Base-by-base conservation (phyloP, 2,113 vertebrate species). In the Eonycteris spelaea region DNA sequence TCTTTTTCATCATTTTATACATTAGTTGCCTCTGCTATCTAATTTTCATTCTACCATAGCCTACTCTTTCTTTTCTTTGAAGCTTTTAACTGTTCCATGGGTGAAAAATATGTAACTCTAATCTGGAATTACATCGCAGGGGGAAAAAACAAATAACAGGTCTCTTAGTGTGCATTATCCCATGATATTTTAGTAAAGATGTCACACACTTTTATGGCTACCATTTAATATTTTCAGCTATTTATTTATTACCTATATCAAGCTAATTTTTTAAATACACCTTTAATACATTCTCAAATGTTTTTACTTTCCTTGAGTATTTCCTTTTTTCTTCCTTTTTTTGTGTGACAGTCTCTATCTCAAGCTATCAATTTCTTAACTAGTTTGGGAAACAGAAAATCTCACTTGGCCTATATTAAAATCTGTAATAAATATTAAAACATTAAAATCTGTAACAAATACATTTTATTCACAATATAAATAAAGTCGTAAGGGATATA, bases 31-130 rank as follows among this genome's bases (percentile, higher is more conserved):
- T 90, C 28, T 87, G 51, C 55, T 91, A 51, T 89, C 82, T 82
- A 88, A 86, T 91, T 85, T 59, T 92, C 21, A 38, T 92, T 92
- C 77, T 95, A 45, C 24, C 33, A 88, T 6, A 94, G 79, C 55
- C 67, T 33, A 78, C 14, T 68, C 38, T 93, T 48, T 83, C 68
- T 73, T 91, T 86, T 79, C 94, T 91, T 86, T 97, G 89, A 89
- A 93, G 28, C 21, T 43, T 83, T 63, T 96, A 86, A 85, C 10
- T 87, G 33, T 71, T 55, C 80, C 88, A 59, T 48, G 35, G 30
- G 45, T 35, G n/a, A n/a, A 35, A 33, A 71, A 40, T 33, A 65
- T 48, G 33, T 87, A 83, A 65, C 40, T 91, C n/a, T 82, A 90
- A 68, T 85, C n/a, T 73, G 53, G 28, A 95, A 79, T 86, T 90